These are phyloP conservation scores for Hystrix brachyura DNA, from an alignment of 2,113 vertebrate species.

Conservation along the genomic window DNA sequence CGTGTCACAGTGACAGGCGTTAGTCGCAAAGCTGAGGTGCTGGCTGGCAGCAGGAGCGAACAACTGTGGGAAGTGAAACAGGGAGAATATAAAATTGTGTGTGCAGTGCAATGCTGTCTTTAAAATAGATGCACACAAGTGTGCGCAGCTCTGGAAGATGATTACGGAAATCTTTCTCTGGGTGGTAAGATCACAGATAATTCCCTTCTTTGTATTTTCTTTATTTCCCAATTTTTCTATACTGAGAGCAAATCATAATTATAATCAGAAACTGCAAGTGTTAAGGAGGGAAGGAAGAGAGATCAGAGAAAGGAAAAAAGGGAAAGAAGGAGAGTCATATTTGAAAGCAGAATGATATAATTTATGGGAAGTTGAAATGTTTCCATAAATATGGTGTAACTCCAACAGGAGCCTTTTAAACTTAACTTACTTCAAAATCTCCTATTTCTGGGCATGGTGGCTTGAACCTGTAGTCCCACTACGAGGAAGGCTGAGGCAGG, in stretches of 20 bases:
- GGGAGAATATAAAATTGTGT: background rate
- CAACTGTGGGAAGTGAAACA: background rate
- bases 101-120: background rate
- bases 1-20: background rate
- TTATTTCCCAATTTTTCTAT: background rate
- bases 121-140: background rate
- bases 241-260: background rate
- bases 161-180: background rate
- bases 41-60: background rate
- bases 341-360: background rate
- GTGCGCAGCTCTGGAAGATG: background rate
- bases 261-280: background rate
- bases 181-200: background rate
- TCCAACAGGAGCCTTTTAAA: background rate
- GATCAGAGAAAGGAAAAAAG: background rate
- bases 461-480: background rate
- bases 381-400: background rate
- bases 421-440: background rate
- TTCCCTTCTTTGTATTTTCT: constrained; percentile 1
- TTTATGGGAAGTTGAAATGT: background rate
- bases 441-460: background rate
- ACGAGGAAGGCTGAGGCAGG: background rate
- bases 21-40: background rate
- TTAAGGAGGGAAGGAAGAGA: background rate
- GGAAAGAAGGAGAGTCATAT: background rate